phyloP scores from a whole-genome alignment of 2,113 vertebrate genomes.

The Phaetusa simplex region DNA sequence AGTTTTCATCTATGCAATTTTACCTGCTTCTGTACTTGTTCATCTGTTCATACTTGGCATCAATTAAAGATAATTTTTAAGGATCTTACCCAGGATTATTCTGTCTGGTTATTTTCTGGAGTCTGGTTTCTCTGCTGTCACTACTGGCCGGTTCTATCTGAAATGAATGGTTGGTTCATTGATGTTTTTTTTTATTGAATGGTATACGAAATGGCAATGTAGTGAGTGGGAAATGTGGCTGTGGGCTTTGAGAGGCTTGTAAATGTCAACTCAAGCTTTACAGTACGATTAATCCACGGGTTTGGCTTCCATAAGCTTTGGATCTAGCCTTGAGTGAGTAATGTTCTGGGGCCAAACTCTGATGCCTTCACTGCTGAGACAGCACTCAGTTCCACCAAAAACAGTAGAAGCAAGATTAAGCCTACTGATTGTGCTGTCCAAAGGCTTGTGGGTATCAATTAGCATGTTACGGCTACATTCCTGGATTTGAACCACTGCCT shows the following conservation, averaged over 20 bases:
- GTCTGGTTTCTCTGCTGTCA: conserved; percentile 32
- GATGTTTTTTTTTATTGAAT: background rate
- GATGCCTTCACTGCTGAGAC: background rate
- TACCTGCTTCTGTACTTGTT: conserved; percentile 85
- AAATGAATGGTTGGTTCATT: background rate
- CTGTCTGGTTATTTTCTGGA: conserved; percentile 75
- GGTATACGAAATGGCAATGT: background rate
- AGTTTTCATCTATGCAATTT: conserved; percentile 92
- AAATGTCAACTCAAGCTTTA: background rate
- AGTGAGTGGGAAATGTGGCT: background rate
- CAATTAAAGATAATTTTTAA: conserved; percentile 93
- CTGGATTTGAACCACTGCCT: background rate
- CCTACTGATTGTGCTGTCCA: background rate
- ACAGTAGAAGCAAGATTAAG: background rate
- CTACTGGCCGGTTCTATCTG: background rate
- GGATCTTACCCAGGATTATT: conserved; percentile 75
- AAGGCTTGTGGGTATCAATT: background rate
- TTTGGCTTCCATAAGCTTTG: background rate
- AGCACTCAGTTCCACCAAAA: background rate
- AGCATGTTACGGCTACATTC: background rate
- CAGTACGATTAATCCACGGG: background rate
- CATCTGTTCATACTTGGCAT: conserved; percentile 89
- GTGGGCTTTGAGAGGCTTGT: background rate
- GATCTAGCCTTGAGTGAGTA: background rate
- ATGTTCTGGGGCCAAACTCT: background rate